These are phyloP conservation scores for Prunella fulvescens DNA, from an alignment of 2,113 vertebrate genomes.

Conservation along the genomic window DNA sequence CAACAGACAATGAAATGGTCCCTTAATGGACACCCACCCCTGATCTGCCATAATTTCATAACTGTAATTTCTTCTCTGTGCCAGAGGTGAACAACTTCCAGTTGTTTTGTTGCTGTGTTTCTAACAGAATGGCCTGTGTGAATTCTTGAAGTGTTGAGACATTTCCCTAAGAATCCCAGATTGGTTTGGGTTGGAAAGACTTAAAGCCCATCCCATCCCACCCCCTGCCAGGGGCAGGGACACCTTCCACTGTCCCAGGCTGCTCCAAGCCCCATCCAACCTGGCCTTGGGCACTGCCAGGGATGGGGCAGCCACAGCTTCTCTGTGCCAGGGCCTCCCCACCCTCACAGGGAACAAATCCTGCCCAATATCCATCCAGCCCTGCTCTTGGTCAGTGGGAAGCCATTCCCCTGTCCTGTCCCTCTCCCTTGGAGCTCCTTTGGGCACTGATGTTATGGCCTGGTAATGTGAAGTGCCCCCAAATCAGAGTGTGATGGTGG, in stretches of 20 bases:
- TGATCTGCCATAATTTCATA: neutral
- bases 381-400: neutral
- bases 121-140: neutral
- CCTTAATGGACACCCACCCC: neutral
- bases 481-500: fast-evolving
- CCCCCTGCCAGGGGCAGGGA: neutral
- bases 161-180: neutral
- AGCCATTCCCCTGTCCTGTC: neutral
- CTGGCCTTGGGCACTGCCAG: neutral
- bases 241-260: neutral
- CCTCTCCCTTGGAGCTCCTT: neutral
- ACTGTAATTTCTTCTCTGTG: neutral
- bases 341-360: neutral
- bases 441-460: neutral
- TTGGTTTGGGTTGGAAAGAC: neutral
- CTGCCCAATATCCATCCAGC: too few species aligned
- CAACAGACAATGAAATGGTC: neutral
- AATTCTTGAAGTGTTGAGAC: neutral
- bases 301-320: neutral
- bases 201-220: neutral
- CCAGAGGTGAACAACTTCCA: neutral
- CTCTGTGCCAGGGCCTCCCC: neutral
- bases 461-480: neutral
- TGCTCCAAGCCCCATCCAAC: neutral
- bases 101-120: neutral